Base-by-base conservation (phyloP, 2,888 invertebrate species). In the Erannis defoliaria region DNA sequence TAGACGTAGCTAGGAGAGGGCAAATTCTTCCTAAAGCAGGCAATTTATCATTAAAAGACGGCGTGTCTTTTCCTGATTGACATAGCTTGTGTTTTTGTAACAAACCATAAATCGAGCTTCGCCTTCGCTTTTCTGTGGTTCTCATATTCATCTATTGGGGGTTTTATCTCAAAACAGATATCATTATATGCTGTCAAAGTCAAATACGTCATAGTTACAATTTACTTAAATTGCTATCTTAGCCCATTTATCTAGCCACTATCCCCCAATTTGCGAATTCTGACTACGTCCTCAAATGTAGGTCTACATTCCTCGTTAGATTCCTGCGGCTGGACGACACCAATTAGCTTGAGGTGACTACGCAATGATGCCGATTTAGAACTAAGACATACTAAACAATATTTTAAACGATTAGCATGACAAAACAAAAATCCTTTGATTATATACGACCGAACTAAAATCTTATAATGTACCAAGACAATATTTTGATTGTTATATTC, bases 281-380 rank as follows among this genome's bases (percentile, higher is more conserved):
- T 50, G 18, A 16, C 43, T 45, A 14, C 57, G 57, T 21, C 43
- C 43, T 19, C 8, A 8, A 19, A 31, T 38, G 31, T 18, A 18
- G 35, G 50, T 43, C 26, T 18, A 23, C 8, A 26, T 42, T 35
- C 31, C 35, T 26, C 73, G 71, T 74, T 61, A 66, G 40, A 68
- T 78, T 74, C 74, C 68, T 67, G 71, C 62, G 67, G 42, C 55
- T 46, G 31, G 72, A 77, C 73, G 82, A 77, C 80, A 83, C 78
- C 83, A 85, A 86, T 87, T 86, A 87, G 76, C 82, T 59, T 66
- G 56, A 77, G 75, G 18, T 76, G 72, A 70, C 70, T 68, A 77
- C 76, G 77, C 76, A 72, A 29, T 31, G 31, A 43, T 26, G 9
- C 10, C 8, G 21, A 42, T 26, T 26, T 26, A 26, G n/a, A 23